Evolutionary conservation across 2,797 vertebrate genomes (phyloP).

Genomic region (Poecilia gillii): DNA sequence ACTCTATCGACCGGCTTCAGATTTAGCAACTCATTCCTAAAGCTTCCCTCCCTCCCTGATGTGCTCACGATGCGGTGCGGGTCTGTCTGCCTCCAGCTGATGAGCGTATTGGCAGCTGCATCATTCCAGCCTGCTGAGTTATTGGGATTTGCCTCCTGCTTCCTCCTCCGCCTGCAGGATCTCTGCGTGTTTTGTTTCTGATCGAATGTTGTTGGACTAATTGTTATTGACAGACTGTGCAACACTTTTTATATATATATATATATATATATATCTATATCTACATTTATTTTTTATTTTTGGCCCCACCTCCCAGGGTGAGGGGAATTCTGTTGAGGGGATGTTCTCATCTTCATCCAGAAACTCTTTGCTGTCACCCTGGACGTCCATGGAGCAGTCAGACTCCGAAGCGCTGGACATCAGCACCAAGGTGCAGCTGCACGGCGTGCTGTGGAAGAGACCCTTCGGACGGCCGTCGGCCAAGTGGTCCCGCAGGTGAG

Average conservation of each 20-base stretch:
- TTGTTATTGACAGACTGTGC: conserved; percentile 56
- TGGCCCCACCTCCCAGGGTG: conserved; percentile 35
- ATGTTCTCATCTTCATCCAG: conserved; percentile 91
- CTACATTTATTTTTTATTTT: neutral
- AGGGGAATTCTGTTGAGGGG: conserved; percentile 37
- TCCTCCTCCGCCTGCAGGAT: conserved; percentile 37
- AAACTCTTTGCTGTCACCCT: conserved; percentile 85
- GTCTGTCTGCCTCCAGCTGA: conserved; percentile 70
- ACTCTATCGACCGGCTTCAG: conserved; percentile 68
- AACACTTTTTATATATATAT: conserved; percentile 11
- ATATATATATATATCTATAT: neutral
- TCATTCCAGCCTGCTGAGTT: conserved; percentile 75
- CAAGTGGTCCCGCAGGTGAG: conserved; percentile 96
- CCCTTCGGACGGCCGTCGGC: conserved; percentile 92
- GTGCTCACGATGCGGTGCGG: conserved; percentile 31
- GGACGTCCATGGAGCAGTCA: conserved; percentile 91
- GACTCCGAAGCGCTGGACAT: conserved; percentile 91
- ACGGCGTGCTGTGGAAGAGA: conserved; percentile 96
- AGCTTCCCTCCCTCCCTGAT: conserved; percentile 46
- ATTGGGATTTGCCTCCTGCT: conserved; percentile 66
- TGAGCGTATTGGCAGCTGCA: conserved; percentile 71
- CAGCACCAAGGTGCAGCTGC: conserved; percentile 97
- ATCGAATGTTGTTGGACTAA: conserved; percentile 34
- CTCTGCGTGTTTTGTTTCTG: conserved; percentile 29
- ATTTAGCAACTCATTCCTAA: conserved; percentile 69